These are phyloP conservation scores for Gnatocerus cornutus DNA, from an alignment of 2,888 invertebrate genomes.

Conservation along the genomic window DNA sequence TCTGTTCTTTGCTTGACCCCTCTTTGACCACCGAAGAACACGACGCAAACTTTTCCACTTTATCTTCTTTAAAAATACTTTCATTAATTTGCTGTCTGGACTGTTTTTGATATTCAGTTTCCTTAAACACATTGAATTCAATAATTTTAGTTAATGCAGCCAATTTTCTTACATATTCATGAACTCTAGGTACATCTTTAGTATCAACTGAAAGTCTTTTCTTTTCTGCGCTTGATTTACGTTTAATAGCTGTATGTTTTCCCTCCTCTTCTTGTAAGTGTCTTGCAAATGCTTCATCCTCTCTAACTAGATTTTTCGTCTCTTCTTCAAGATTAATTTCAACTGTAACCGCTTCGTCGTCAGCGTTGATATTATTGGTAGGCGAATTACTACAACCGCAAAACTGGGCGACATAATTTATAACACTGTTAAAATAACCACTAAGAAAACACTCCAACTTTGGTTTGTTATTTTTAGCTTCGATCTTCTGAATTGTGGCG, in stretches of 20 bases:
- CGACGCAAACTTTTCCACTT: too few relatives aligned
- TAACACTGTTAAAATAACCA: not conserved
- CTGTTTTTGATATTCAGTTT: too few relatives aligned
- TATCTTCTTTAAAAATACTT: too few relatives aligned
- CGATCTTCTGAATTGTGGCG: constrained; percentile 3
- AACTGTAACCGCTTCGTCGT: not conserved
- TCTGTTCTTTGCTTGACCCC: too few relatives aligned
- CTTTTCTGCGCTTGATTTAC: too few relatives aligned
- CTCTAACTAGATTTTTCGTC: constrained; percentile 74
- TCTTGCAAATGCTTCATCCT: constrained; percentile 81
- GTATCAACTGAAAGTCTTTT: too few relatives aligned
- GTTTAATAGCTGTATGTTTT: not conserved
- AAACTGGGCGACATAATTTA: not conserved
- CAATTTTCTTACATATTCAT: not conserved
- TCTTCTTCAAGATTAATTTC: constrained; percentile 8
- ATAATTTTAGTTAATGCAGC: too few relatives aligned
- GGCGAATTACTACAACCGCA: not conserved
- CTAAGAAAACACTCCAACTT: not conserved
- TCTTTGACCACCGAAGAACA: too few relatives aligned
- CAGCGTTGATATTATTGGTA: too few relatives aligned
- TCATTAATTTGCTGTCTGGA: too few relatives aligned
- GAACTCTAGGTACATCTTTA: constrained; percentile 7
- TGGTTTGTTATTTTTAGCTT: too few relatives aligned
- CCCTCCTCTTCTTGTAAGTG: constrained; percentile 72
- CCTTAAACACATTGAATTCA: too few relatives aligned